A percentile compares a stretch with the other conserved stretches of the same genome.
Evolutionary conservation across 92 coral and sea anemone genomes (phyloP).

Genomic region (Palythoa heliodiscus): DNA sequence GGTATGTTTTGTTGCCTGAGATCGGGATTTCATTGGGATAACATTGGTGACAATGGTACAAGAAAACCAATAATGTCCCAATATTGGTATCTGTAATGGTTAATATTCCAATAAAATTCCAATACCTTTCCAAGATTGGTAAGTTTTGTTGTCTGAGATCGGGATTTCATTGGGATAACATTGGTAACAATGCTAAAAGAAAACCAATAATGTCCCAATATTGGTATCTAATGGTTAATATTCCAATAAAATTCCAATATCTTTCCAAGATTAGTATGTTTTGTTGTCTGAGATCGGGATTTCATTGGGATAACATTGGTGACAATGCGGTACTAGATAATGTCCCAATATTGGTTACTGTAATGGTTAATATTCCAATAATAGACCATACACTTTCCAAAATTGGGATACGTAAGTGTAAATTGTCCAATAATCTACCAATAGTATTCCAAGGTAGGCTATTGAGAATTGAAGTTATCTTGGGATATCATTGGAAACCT

Average conservation of each 20-base stretch:
- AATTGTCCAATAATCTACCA: slow-evolving; percentile 45
- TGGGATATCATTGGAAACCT: slow-evolving; percentile 48
- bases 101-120: too few species aligned
- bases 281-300: slow-evolving; percentile 18
- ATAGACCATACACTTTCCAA: slow-evolving; percentile 10
- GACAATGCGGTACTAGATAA: slow-evolving; percentile 1
- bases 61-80: too few species aligned
- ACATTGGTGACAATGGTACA: too few species aligned
- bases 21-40: too few species aligned
- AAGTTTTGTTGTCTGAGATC: too few species aligned
- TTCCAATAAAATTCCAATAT: slow-evolving; percentile 40
- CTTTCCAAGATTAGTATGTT: slow-evolving; percentile 46
- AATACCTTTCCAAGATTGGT: too few species aligned
- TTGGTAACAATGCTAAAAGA: too few species aligned
- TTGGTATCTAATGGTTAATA: slow-evolving; percentile 39
- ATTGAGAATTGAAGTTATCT: slow-evolving; percentile 19
- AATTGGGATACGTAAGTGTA: neutral
- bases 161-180: too few species aligned
- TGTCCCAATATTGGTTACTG: slow-evolving; percentile 22
- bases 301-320: slow-evolving; percentile 46
- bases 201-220: neutral
- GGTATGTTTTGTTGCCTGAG: too few species aligned
- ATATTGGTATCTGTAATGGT: too few species aligned
- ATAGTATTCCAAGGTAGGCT: slow-evolving; percentile 38
- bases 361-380: slow-evolving; percentile 7